Percentiles rank a stretch among this genome's conserved stretches.
phyloP scores from a whole-genome alignment of 2,888 invertebrate genomes.

The Calliopum simillimum region DNA sequence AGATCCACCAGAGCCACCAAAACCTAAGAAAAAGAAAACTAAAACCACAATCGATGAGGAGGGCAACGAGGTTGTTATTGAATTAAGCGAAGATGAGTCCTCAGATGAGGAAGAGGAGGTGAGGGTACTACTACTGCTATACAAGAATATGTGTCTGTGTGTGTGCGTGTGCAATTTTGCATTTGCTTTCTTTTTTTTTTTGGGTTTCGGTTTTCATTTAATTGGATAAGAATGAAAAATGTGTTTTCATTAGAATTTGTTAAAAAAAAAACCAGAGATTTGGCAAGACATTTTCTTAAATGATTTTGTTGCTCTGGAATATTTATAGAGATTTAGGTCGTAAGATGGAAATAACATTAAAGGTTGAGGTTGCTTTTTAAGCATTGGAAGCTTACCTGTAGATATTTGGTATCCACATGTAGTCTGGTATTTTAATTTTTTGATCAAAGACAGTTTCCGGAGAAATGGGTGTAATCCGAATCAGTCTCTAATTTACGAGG shows the following conservation, averaged over 20 bases:
- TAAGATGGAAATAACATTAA: too few relatives aligned
- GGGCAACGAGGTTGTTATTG: constrained; percentile 65
- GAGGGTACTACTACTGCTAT: constrained; percentile 40
- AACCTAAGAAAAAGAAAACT: constrained; percentile 67
- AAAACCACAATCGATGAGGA: constrained; percentile 64
- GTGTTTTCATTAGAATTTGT: neutral
- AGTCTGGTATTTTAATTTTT: too few relatives aligned
- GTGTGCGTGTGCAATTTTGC: neutral
- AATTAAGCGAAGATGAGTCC: constrained; percentile 65
- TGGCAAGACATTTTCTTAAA: too few relatives aligned
- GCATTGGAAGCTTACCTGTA: too few relatives aligned
- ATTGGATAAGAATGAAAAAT: neutral
- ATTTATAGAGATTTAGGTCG: too few relatives aligned
- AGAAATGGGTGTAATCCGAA: too few relatives aligned
- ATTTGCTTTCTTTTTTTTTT: neutral
- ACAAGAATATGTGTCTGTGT: neutral
- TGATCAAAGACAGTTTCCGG: too few relatives aligned
- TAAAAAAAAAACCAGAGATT: neutral
- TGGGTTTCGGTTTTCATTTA: neutral
- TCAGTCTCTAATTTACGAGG: too few relatives aligned
- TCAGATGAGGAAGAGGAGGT: constrained; percentile 64
- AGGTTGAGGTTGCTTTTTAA: too few relatives aligned
- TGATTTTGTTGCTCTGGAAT: too few relatives aligned
- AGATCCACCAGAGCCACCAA: constrained; percentile 68
- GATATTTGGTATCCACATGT: too few relatives aligned